phyloP scores from a whole-genome alignment of 2,113 vertebrate species.

The Eidolon helvum region DNA sequence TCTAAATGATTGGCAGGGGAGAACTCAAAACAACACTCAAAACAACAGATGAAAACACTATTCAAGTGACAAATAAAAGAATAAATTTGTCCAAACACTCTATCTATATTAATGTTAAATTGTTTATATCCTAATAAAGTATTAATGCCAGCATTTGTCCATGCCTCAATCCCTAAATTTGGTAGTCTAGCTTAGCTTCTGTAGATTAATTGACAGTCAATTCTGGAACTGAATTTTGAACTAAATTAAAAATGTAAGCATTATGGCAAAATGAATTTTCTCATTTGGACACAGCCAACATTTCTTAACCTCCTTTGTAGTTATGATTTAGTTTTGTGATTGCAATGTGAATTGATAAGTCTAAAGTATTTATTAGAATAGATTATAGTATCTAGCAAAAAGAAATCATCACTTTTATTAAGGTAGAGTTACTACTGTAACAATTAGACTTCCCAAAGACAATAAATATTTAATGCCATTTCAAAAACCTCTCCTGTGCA shows the following conservation, averaged over 20 bases:
- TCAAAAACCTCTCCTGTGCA: neutral
- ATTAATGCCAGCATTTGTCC: neutral
- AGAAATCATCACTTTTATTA: neutral
- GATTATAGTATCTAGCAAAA: neutral
- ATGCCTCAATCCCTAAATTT: neutral
- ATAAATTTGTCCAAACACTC: neutral
- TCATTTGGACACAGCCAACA: neutral
- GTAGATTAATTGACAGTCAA: neutral
- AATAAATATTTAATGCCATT: neutral
- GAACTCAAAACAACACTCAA: neutral
- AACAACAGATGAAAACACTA: neutral
- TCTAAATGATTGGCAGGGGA: neutral
- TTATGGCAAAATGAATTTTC: neutral
- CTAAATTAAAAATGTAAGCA: neutral
- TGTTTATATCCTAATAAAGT: neutral
- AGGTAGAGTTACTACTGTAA: neutral
- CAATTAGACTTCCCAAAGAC: neutral
- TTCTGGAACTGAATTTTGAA: neutral
- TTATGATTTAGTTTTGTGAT: neutral
- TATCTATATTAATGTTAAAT: neutral
- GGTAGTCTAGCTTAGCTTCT: neutral
- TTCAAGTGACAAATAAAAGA: neutral
- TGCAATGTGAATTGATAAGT: neutral
- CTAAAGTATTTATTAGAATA: neutral
- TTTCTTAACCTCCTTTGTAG: neutral